A percentile compares a stretch with the other conserved stretches of the same genome.
Conservation (phyloP, 2,797 vertebrate species). For the Xyrichtys novacula region DNA sequence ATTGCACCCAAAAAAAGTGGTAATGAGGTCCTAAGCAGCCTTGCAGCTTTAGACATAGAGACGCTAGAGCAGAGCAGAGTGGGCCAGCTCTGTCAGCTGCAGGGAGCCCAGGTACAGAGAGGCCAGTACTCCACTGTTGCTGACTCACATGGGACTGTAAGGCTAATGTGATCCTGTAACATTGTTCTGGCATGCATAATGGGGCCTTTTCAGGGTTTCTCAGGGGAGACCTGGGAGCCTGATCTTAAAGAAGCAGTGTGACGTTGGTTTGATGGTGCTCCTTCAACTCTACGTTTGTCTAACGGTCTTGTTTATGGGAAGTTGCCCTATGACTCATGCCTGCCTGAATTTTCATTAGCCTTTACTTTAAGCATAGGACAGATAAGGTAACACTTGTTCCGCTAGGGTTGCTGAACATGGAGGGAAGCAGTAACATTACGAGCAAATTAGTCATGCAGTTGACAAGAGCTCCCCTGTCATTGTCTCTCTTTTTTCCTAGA, state of each 20-base stretch:
- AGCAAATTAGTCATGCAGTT: not conserved
- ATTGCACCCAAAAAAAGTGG: constrained; percentile 80
- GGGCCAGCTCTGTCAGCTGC: constrained; percentile 57
- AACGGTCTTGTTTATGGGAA: constrained; percentile 52
- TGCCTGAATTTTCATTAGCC: constrained; percentile 30
- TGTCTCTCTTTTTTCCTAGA: constrained; percentile 76
- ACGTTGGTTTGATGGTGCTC: constrained; percentile 63
- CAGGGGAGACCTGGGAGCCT: constrained; percentile 86
- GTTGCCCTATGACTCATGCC: constrained; percentile 64
- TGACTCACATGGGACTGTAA: constrained; percentile 80
- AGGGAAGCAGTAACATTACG: not conserved
- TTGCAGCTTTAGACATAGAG: constrained; percentile 68
- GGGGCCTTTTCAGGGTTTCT: constrained; percentile 84
- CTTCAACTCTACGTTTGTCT: constrained; percentile 62
- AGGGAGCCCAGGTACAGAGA: constrained; percentile 68
- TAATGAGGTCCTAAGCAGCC: constrained; percentile 81
- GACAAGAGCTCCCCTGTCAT: not conserved
- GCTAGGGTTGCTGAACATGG: not conserved
- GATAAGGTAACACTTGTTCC: constrained; percentile 29
- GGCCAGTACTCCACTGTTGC: constrained; percentile 70
- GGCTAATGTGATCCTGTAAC: constrained; percentile 86
- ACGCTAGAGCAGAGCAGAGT: constrained; percentile 59
- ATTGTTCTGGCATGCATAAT: constrained; percentile 87
- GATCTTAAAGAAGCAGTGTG: constrained; percentile 84
- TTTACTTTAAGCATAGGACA: constrained; percentile 27